Base-by-base conservation (phyloP, 2,113 vertebrate species). In the Cairina moschata region DNA sequence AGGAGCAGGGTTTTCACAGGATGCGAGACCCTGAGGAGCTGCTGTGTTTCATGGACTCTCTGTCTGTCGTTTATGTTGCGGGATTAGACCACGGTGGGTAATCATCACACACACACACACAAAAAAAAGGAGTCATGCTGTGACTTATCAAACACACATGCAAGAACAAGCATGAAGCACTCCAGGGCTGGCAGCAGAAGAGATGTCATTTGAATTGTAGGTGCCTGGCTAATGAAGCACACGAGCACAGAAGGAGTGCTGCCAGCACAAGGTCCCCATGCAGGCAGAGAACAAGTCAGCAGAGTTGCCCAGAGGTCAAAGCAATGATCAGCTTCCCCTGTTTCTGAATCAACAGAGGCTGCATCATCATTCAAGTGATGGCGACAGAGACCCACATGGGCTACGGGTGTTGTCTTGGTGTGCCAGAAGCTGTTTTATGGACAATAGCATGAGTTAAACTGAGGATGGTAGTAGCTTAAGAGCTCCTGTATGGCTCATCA, bases 101-200 rank as follows among this genome's bases (percentile, higher is more conserved):
- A 91, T 84, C 88, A 92, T 58, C 73, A 75, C 25, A 46, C 48
- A 50, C 21, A 48, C 20, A 31, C 17, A 80, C 52, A 84, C 12
- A 5, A 36, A 11, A 42, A 87, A 66, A 83, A 44, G 23, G 8
- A 81, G 66, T 60, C 74, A 44, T 75, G 54, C 42, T 1, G 0
- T 76, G 83, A 66, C 62, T 95, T 91, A 94, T 75, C 80, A 89
- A 96, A 91, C 44, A 68, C 93, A 95, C 13, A 60, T 92, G 83
- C 38, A 78, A 74, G 80, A 92, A 29, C 26, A 77, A 78, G 32
- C 13, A 9, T n/a, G 50, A 78, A 78, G 40, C 13, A 54, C 60
- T 72, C 50, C 26, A 68, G 34, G 34, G 88, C 83, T 11, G 6
- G 26, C 8, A 42, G 38, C 22, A 38, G 31, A 62, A 26, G 36